Evolutionary conservation across 2,797 vertebrate species (phyloP), one percentile per base, ranked within the genome.

Genomic region (Periparus ater): DNA sequence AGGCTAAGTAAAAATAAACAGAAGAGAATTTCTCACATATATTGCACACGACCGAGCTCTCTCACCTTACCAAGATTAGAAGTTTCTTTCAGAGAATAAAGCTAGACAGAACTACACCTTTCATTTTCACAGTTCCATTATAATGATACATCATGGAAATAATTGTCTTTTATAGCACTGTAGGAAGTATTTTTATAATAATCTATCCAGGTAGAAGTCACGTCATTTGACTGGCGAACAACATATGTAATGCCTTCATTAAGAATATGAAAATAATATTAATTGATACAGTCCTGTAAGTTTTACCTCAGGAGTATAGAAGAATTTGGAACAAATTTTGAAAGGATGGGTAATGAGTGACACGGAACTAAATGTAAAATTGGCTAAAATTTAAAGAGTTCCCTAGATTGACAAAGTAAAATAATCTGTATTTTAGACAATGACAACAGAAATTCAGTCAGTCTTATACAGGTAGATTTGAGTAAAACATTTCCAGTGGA

Each of bases 181-280:
- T 30, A 54, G 36, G 44, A 91, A 78, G n/a, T 50, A 74, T 57
- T 91, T 83, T 91, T 77, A 30, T 58, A 68, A 51, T 34, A 85
- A 32, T 18, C 53, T 77, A 30, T 57, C 40, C 72, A 71, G 34
- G 71, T n/a, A 76, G 19, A 85, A 88, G 57, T 30, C 6, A 25
- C 81, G 80, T 67, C 21, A 94, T 85, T 95, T 95, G 94, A 95
- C 90, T 89, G 55, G 53, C 77, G 77, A 95, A 94, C 82, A 84
- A 88, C 26, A 14, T 51, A 88, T 62, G 58, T 36, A 91, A 93
- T n/a, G 58, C 20, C 55, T 65, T 54, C 44, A 53, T 81, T 77
- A 61, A 83, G 72, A 92, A 71, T 2, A 84, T 11, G 47, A 72
- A 91, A 75, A 47, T 30, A 63, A 58, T 47, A 67, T 8, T 42